Conservation (phyloP, 2,113 vertebrate species). For the Istiophorus platypterus region DNA sequence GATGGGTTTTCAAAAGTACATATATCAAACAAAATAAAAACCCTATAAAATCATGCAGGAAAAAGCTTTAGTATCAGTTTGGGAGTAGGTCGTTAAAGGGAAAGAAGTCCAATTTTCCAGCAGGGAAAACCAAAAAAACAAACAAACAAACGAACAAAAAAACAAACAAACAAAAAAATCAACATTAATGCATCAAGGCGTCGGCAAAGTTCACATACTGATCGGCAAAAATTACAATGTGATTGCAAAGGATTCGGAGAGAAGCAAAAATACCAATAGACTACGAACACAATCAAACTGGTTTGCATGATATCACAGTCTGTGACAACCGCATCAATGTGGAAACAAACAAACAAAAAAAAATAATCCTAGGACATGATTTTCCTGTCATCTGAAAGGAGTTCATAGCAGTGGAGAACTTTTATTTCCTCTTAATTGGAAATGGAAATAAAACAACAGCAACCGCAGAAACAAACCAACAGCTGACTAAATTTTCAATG, state of each 20-base stretch:
- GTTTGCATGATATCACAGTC: constrained; percentile 82
- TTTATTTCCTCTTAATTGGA: constrained; percentile 77
- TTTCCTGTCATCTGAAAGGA: constrained; percentile 62
- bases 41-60: constrained; percentile 84
- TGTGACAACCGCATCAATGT: constrained; percentile 70
- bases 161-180: constrained; percentile 31
- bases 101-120: constrained; percentile 70
- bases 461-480: constrained; percentile 67
- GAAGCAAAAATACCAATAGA: constrained; percentile 80
- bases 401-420: constrained; percentile 66
- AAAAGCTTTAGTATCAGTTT: constrained; percentile 79
- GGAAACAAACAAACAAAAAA: no score
- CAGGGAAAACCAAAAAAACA: constrained; percentile 20
- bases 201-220: constrained; percentile 80
- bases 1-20: constrained; percentile 74
- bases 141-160: no score
- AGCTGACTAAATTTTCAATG: constrained; percentile 70
- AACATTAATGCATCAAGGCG: constrained; percentile 67
- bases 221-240: constrained; percentile 87
- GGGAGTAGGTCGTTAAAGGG: constrained; percentile 83
- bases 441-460: constrained; percentile 73
- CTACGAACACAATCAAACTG: constrained; percentile 79
- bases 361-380: constrained; percentile 65
- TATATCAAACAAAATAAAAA: constrained; percentile 75
- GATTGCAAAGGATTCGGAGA: constrained; percentile 78